These are phyloP conservation scores for Drosophila macrospina DNA, from an alignment of 2,888 invertebrate species.

Conservation along the genomic window DNA sequence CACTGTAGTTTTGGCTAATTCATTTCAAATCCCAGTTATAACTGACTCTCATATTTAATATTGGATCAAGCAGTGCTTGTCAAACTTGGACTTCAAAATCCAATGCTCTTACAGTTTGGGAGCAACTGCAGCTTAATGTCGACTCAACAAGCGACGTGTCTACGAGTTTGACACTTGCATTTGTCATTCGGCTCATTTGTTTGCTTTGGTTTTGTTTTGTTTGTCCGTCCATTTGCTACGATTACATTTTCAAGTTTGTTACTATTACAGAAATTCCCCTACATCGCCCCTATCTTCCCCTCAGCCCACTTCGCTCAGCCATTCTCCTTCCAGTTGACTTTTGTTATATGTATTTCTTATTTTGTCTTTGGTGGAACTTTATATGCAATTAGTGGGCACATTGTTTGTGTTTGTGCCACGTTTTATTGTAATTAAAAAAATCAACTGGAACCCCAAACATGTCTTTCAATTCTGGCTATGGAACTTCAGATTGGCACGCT, in stretches of 20 bases:
- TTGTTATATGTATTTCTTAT: constrained; percentile 26
- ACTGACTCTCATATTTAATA: too few species aligned
- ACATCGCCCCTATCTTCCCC: not conserved
- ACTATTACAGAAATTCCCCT: constrained; percentile 53
- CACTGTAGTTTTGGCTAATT: not conserved
- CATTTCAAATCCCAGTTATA: too few species aligned
- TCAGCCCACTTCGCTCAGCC: not conserved
- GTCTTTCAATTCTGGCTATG: constrained; percentile 34
- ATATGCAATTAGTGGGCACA: constrained; percentile 74
- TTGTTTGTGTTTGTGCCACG: constrained; percentile 77
- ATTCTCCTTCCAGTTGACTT: constrained; percentile 36
- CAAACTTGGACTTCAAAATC: too few species aligned
- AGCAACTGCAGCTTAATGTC: constrained; percentile 66
- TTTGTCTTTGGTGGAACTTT: constrained; percentile 53
- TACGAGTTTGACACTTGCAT: constrained; percentile 72
- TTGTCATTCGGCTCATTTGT: constrained; percentile 70
- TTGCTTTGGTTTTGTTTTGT: constrained; percentile 48
- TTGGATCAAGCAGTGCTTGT: too few species aligned
- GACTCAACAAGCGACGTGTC: constrained; percentile 42
- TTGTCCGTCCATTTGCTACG: constrained; percentile 68
- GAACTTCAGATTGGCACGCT: constrained; percentile 30
- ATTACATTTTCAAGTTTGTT: constrained; percentile 64
- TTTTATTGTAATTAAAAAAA: constrained; percentile 77
- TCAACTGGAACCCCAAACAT: constrained; percentile 35
- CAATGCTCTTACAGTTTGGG: constrained; percentile 36